phyloP scores from a whole-genome alignment of 2,113 vertebrate species.

The Austrofundulus limnaeus region DNA sequence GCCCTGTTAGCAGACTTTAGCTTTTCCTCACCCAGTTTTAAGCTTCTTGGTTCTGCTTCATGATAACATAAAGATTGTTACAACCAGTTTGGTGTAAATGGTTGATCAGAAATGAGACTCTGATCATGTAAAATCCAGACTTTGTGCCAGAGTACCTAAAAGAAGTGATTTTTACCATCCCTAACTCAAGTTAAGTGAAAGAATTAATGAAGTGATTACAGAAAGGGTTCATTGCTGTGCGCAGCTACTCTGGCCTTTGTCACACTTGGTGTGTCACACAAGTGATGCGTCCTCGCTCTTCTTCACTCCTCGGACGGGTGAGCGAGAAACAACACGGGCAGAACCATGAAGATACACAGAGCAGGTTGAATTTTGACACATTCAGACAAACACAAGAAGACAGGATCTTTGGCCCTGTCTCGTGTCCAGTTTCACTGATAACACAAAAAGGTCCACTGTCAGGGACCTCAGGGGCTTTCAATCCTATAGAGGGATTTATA shows the following conservation, averaged over 20 bases:
- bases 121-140: too few relatives aligned
- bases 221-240: slow-evolving; percentile 36
- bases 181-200: neutral
- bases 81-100: too few relatives aligned
- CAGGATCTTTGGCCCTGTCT: neutral
- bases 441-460: slow-evolving; percentile 6
- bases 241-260: slow-evolving; percentile 25
- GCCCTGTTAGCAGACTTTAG: too few relatives aligned
- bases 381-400: slow-evolving; percentile 5
- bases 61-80: too few relatives aligned
- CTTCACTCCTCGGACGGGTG: neutral
- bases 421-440: slow-evolving; percentile 11
- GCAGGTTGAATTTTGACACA: neutral
- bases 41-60: too few relatives aligned
- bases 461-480: slow-evolving; percentile 23
- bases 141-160: too few relatives aligned
- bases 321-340: slow-evolving; percentile 8
- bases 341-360: neutral
- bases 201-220: slow-evolving; percentile 7
- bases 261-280: slow-evolving; percentile 30
- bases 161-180: neutral
- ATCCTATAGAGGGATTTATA: slow-evolving; percentile 1
- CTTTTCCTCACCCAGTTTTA: too few relatives aligned
- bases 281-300: slow-evolving; percentile 6
- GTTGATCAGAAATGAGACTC: too few relatives aligned